Evolutionary conservation across 2,888 invertebrate genomes (phyloP), one percentile per base, ranked within the genome.

Genomic region (Cephalotes varians): DNA sequence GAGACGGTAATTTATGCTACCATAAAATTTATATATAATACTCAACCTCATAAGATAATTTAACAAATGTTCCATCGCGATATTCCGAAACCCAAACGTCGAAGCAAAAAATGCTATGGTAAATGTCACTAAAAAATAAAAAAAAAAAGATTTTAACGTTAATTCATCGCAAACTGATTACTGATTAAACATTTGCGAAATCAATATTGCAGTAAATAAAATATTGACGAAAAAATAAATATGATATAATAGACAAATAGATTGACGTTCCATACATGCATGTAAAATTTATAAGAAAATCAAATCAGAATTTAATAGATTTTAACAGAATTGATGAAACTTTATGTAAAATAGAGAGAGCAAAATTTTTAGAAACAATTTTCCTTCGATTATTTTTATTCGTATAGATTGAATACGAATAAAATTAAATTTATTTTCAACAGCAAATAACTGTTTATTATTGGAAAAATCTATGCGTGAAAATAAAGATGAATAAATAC

Each of bases 21-120:
- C 76, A 82, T 90, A 85, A 90, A 90, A 89, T 1, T 89, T 83
- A n/a, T n/a, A n/a, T n/a, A n/a, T n/a, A 87, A 87, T 89, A 90
- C 76, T 62, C 82, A 73, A 84, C 40, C 34, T 34, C 34, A 86
- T 87, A 83, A n/a, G 81, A 84, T 84, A 84, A 82, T 83, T 89
- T 85, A 81, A 37, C 65, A 49, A 34, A 65, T 81, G 71, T 47
- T 56, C 1, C 40, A 47, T 51, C 28, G 60, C 1, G 4, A n/a
- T 51, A n/a, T 51, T 28, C n/a, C 9, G 49, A 58, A 28, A 31
- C 18, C n/a, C 31, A 31, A 62, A 77, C 15, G 1, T 9, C 28
- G 5, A 21, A 72, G 3, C 21, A 34, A 21, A 6, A 69, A 54
- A 69, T 28, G n/a, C 21, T 25, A 28, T 4, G 40, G n/a, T 37